Conservation (phyloP, 2,888 invertebrate species). For the Lissonota sp. region DNA sequence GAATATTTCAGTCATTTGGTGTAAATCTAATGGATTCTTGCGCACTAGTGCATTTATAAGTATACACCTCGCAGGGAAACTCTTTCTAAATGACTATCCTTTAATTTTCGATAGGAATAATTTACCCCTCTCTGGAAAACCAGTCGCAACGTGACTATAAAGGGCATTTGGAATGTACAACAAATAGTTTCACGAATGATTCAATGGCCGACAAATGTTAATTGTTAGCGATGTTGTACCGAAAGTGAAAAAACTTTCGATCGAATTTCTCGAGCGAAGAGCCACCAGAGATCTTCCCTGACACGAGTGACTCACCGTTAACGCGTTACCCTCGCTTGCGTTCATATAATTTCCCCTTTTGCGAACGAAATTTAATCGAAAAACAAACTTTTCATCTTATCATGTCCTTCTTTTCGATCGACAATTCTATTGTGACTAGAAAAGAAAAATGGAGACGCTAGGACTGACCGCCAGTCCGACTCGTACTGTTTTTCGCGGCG, state of each 20-base stretch:
- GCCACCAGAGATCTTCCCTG: no score
- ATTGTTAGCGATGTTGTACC: background rate
- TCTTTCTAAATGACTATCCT: no score
- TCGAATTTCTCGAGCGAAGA: background rate
- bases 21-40: slow-evolving; percentile 13
- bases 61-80: slow-evolving; percentile 5
- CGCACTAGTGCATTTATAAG: background rate
- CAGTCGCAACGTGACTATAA: no score
- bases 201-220: slow-evolving; percentile 12
- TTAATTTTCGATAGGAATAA: no score
- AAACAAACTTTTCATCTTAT: background rate
- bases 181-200: background rate
- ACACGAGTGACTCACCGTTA: no score
- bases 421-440: slow-evolving; percentile 3
- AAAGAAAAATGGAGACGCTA: slow-evolving; percentile 32
- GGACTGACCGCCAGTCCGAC: slow-evolving; percentile 36
- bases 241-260: background rate
- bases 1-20: background rate
- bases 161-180: no score
- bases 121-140: no score
- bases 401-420: background rate
- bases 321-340: no score
- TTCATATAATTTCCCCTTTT: no score
- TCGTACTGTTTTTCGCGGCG: slow-evolving; percentile 54
- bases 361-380: background rate